phyloP scores from a whole-genome alignment of 2,797 vertebrate genomes.

The Mus spretus region DNA sequence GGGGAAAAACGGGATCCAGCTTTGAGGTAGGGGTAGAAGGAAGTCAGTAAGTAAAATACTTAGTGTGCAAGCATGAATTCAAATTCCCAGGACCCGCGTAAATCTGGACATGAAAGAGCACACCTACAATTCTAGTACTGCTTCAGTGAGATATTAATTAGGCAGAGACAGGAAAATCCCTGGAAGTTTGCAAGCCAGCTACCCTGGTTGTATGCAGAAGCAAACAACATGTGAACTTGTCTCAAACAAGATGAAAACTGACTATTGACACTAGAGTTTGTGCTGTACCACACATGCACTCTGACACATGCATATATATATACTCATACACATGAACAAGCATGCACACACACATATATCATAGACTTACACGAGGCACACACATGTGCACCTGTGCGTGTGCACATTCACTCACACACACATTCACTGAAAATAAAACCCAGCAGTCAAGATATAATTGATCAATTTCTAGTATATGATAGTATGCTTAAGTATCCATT shows the following conservation, averaged over 20 bases:
- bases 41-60: neutral
- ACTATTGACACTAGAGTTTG: neutral
- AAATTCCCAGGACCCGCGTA: neutral
- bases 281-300: neutral
- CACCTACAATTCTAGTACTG: neutral
- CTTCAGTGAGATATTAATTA: neutral
- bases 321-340: neutral
- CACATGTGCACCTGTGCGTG: accelerated
- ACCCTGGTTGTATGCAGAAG: neutral
- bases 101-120: neutral
- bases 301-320: neutral
- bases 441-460: conserved; percentile 44
- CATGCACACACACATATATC: neutral
- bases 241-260: neutral
- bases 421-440: neutral
- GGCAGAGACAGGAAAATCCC: neutral
- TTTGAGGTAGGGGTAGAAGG: neutral
- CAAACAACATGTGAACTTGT: neutral
- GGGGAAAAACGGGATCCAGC: neutral
- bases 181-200: neutral
- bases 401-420: neutral
- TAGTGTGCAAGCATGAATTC: neutral
- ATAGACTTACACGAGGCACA: neutral
- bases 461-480: neutral
- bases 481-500: neutral